Conservation (phyloP, 1,140 invertebrate species). For the Teleopsis dalmanni region DNA sequence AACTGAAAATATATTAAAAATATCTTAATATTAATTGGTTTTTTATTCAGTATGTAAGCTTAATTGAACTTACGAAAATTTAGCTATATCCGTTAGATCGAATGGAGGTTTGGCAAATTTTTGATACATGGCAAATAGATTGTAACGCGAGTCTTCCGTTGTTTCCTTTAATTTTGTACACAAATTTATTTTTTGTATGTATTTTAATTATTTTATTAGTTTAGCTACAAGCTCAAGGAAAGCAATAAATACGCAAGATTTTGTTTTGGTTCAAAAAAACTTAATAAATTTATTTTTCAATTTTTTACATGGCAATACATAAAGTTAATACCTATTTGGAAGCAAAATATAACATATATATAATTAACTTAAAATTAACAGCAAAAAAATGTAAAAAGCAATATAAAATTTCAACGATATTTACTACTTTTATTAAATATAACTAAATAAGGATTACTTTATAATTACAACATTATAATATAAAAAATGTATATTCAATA, state of each 20-base stretch:
- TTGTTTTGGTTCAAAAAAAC: conserved; percentile 4
- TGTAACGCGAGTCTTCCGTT: conserved; percentile 39
- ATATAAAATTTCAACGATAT: too few relatives aligned
- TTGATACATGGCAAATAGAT: conserved; percentile 43
- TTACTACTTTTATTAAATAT: too few relatives aligned
- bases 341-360: too few relatives aligned
- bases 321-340: too few relatives aligned
- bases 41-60: neutral
- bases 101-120: conserved; percentile 42
- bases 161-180: conserved; percentile 26
- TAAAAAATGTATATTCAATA: too few relatives aligned
- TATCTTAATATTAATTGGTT: neutral
- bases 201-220: conserved; percentile 10
- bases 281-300: conserved; percentile 4
- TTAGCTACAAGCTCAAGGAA: conserved; percentile 6
- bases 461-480: too few relatives aligned
- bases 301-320: neutral
- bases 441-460: too few relatives aligned
- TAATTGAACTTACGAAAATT: conserved; percentile 34
- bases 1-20: conserved; percentile 11
- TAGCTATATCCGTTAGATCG: conserved; percentile 40
- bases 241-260: conserved; percentile 8
- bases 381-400: too few relatives aligned
- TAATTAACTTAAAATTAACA: too few relatives aligned
- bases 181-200: conserved; percentile 10